A percentile compares a stretch with the other conserved stretches of the same genome.
Conservation (phyloP, 2,797 vertebrate species). For the Serranus cabrilla region DNA sequence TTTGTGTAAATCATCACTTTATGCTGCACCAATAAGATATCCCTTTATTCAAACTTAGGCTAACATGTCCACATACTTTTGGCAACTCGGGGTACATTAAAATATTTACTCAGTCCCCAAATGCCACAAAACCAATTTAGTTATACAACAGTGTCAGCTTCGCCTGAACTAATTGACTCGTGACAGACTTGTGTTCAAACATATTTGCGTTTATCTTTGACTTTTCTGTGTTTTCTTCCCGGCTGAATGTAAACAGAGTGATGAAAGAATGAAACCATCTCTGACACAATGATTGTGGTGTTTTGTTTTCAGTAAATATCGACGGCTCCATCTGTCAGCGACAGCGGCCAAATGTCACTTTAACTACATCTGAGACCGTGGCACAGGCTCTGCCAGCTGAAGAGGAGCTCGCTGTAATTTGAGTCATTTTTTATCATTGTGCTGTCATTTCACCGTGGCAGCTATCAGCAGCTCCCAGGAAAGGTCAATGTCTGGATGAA, state of each 20-base stretch:
- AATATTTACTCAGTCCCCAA: no score
- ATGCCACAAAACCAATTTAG: background rate
- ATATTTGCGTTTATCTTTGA: background rate
- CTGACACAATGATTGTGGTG: background rate
- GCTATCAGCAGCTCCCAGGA: conserved; percentile 5
- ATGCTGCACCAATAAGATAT: no score
- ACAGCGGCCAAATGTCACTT: conserved; percentile 10
- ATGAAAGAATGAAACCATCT: background rate
- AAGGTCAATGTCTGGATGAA: conserved; percentile 44
- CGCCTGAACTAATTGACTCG: background rate
- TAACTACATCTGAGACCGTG: conserved; percentile 10
- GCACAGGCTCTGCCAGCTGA: conserved; percentile 6
- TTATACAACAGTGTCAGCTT: background rate
- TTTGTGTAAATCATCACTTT: no score
- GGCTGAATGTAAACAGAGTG: background rate
- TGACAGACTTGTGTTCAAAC: background rate
- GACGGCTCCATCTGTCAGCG: conserved; percentile 9
- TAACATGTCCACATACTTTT: no score
- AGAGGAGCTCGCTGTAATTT: conserved; percentile 18
- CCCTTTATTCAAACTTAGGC: no score
- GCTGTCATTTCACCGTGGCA: conserved; percentile 24
- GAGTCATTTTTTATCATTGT: conserved; percentile 26
- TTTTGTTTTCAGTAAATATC: background rate
- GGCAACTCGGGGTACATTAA: no score
- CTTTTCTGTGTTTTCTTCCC: background rate